phyloP scores from a whole-genome alignment of 2,113 vertebrate species.

The Taurulus bubalis region DNA sequence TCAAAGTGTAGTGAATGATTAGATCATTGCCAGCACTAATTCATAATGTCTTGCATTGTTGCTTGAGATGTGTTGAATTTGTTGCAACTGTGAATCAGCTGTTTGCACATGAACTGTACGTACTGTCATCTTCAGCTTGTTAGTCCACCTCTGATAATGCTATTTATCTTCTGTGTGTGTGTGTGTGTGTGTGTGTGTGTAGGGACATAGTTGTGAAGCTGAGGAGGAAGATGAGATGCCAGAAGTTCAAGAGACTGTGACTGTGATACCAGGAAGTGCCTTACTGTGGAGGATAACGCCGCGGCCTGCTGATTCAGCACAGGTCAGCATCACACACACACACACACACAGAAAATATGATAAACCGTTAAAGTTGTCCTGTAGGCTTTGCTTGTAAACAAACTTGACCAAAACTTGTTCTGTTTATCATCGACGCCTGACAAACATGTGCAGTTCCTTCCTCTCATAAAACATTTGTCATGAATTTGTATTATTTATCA shows the following conservation, averaged over 20 bases:
- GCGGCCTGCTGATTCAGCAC: slow-evolving; percentile 90
- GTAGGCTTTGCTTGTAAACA: background rate
- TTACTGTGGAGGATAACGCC: slow-evolving; percentile 94
- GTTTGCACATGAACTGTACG: slow-evolving; percentile 45
- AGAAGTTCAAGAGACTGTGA: slow-evolving; percentile 91
- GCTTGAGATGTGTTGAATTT: slow-evolving; percentile 72
- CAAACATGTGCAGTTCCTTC: background rate
- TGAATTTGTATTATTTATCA: background rate
- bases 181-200: slow-evolving; percentile 56
- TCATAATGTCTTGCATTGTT: slow-evolving; percentile 71
- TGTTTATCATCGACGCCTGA: background rate
- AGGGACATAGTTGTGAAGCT: slow-evolving; percentile 81
- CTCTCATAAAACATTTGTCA: background rate
- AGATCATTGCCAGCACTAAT: slow-evolving; percentile 72
- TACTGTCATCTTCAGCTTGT: background rate
- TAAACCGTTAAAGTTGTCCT: background rate
- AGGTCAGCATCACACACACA: slow-evolving; percentile 79
- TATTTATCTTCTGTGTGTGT: slow-evolving; percentile 2
- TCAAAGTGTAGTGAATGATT: slow-evolving; percentile 68
- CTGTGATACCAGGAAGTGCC: slow-evolving; percentile 94
- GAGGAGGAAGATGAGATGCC: slow-evolving; percentile 90
- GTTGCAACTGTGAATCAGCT: slow-evolving; percentile 64
- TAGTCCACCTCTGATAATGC: background rate
- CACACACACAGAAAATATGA: background rate
- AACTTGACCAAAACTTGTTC: background rate